Evolutionary conservation across 2,888 invertebrate species (phyloP).

Genomic region (Spilarctia lutea): DNA sequence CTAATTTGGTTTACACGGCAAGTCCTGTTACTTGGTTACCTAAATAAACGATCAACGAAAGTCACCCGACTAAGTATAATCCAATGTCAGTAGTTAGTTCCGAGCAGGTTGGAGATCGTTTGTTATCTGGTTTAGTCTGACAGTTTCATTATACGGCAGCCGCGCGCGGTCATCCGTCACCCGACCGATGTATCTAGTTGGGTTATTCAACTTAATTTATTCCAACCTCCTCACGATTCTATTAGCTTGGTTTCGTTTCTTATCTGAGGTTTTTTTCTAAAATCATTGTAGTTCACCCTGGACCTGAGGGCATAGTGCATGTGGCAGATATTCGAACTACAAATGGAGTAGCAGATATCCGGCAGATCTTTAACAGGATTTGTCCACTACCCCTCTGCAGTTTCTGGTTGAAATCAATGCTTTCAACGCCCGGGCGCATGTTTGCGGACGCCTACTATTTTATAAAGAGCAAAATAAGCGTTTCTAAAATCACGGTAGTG

Average conservation of each 20-base stretch:
- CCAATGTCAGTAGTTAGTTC: not conserved
- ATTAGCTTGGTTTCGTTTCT: not conserved
- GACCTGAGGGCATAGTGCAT: no score
- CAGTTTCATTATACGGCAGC: constrained; percentile 69
- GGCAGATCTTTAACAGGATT: no score
- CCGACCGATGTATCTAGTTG: constrained; percentile 42
- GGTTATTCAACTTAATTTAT: not conserved
- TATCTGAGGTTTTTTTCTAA: not conserved
- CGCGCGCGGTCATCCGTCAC: constrained; percentile 63
- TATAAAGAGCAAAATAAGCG: no score
- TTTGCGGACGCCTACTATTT: no score
- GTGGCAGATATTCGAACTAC: no score
- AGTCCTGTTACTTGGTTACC: not conserved
- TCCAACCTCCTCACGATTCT: not conserved
- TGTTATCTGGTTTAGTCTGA: constrained; percentile 50
- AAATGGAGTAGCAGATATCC: no score
- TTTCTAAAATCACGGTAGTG: no score
- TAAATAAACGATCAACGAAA: constrained; percentile 2
- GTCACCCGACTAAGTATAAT: not conserved
- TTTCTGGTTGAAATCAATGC: no score
- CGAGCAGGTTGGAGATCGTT: constrained; percentile 15
- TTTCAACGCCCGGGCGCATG: no score
- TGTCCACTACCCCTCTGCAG: no score
- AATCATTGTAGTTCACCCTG: no score
- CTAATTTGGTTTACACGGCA: constrained; percentile 12